Evolutionary conservation across 2,797 vertebrate species (phyloP), one percentile per base, ranked within the genome.

Genomic region (Craterocephalus amniculus): DNA sequence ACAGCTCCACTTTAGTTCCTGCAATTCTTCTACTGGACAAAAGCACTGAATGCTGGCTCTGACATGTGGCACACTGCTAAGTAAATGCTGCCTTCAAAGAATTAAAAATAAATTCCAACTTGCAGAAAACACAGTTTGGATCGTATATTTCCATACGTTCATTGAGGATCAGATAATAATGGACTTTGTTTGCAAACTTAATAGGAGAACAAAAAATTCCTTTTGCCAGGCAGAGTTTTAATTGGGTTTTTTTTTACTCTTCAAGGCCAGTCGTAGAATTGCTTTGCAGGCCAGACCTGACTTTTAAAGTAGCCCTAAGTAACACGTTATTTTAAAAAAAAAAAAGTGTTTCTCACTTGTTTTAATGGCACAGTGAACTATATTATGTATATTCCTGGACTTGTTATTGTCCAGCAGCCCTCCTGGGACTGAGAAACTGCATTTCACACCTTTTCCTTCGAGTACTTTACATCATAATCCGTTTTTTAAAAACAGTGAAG

Each of bases 1-100:
- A 43, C 48, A 35, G 36, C 63, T 55, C 49, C 16, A 11, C 22
- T 66, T 36, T 10, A 45, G 63, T 54, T 66, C 16, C 55, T 51
- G 54, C 26, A 64, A 59, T 56, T 49, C 56, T 40, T 55, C 36
- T 11, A 36, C 2, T 29, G 8, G 22, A 65, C 18, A 69, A 51
- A 61, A 27, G 4, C 24, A 61, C 35, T 18, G 5, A 29, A 38
- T 69, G 58, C 51, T 66, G 35, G 11, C 38, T 61, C 13, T 59
- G 26, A 52, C 52, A 62, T 43, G 18, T 34, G 34, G 58, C 24
- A 49, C 51, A 60, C 20, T 43, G 24, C 2, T 12, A 66, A 61
- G 49, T 36, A 36, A 52, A 20, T 55, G 26, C 22, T 14, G 9
- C 4, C 40, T 55, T 59, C 26, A 62, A 34, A 70, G 27, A 20